phyloP scores from a whole-genome alignment of 2,888 invertebrate species.

The Alsophila aescularia region DNA sequence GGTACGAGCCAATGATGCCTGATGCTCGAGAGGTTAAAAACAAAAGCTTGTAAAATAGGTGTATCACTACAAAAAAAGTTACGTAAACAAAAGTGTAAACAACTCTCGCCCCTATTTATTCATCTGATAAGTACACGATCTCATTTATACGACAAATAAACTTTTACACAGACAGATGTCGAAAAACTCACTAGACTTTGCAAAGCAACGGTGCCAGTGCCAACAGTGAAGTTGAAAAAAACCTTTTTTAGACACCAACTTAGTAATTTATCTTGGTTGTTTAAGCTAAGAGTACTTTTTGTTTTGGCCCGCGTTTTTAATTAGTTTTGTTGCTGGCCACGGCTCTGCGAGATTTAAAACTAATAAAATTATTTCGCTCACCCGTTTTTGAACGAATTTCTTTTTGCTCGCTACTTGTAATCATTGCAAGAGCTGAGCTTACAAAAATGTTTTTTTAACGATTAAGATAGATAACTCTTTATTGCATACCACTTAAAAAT shows the following conservation, averaged over 20 bases:
- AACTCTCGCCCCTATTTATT: constrained; percentile 1
- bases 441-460: background rate
- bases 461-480: background rate
- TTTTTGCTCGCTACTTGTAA: background rate
- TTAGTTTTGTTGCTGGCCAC: constrained; percentile 63
- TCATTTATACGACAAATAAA: constrained; percentile 27
- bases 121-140: constrained; percentile 12
- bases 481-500: too few relatives aligned
- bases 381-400: constrained; percentile 19
- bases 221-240: constrained; percentile 33
- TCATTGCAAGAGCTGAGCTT: background rate
- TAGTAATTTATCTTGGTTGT: constrained; percentile 73
- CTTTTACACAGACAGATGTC: constrained; percentile 28
- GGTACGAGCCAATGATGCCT: too few relatives aligned
- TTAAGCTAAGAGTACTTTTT: constrained; percentile 61
- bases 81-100: constrained; percentile 1
- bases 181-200: constrained; percentile 35
- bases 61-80: background rate
- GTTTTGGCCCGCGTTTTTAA: constrained; percentile 64
- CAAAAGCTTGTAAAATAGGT: too few relatives aligned
- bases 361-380: constrained; percentile 53
- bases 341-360: constrained; percentile 60
- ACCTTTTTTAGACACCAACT: constrained; percentile 60
- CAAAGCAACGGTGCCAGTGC: constrained; percentile 23
- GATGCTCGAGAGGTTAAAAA: too few relatives aligned